Conservation (phyloP, 2,113 vertebrate species). For the Formicarius rufipectus region DNA sequence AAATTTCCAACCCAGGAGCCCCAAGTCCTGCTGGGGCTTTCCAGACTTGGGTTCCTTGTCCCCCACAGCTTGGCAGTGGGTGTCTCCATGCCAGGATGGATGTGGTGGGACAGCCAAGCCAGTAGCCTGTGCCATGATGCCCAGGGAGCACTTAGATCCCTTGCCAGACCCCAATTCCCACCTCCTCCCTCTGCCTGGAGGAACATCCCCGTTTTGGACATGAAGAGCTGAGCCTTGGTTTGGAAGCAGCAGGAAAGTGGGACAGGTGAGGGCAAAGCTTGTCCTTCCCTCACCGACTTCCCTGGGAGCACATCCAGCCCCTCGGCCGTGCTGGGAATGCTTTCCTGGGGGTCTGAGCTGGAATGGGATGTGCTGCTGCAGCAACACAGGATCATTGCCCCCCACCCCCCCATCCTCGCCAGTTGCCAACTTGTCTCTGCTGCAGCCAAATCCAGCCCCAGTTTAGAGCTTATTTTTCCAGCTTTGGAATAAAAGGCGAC, state of each 20-base stretch:
- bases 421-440: constrained; percentile 43
- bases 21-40: neutral
- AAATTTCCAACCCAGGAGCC: no score
- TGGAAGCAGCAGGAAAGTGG: neutral
- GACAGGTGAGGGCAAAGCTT: accelerated
- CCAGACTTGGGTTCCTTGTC: neutral
- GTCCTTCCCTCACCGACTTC: accelerated
- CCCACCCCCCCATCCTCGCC: neutral
- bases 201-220: accelerated
- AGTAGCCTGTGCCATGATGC: neutral
- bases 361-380: neutral
- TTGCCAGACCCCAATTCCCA: neutral
- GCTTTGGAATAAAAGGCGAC: constrained; percentile 21
- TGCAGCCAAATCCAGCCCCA: constrained; percentile 43
- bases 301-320: accelerated
- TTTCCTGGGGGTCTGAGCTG: neutral
- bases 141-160: neutral
- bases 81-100: neutral
- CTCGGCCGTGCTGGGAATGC: neutral
- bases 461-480: constrained; percentile 12
- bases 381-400: neutral
- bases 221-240: neutral
- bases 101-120: neutral
- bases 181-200: neutral
- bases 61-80: accelerated